Conservation (phyloP, 1,140 invertebrate genomes). For the Zaprionus africanus region DNA sequence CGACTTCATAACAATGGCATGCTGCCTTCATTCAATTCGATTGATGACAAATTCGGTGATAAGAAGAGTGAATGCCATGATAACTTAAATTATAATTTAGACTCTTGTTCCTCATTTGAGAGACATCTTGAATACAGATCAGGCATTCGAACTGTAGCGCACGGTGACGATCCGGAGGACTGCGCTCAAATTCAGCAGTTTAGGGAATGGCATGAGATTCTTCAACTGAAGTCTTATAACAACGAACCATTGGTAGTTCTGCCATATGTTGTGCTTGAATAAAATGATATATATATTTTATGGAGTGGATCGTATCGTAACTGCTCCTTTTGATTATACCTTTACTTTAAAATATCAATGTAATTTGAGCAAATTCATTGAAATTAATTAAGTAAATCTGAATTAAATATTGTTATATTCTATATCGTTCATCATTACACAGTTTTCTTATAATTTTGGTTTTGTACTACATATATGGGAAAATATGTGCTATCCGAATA, state of each 20-base stretch:
- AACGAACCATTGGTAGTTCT: conserved; percentile 92
- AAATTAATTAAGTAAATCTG: conserved; percentile 10
- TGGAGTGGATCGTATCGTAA: neutral
- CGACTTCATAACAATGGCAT: conserved; percentile 62
- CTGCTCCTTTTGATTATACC: neutral
- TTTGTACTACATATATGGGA: conserved; percentile 33
- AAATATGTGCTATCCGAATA: conserved; percentile 27
- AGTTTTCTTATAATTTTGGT: conserved; percentile 17
- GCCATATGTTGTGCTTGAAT: conserved; percentile 96
- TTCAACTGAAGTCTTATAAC: conserved; percentile 89
- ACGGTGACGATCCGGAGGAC: neutral
- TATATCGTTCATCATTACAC: conserved; percentile 40
- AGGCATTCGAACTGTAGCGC: conserved; percentile 51
- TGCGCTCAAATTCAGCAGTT: conserved; percentile 85
- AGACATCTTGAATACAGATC: conserved; percentile 52
- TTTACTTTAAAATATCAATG: neutral
- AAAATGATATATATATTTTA: conserved; percentile 35
- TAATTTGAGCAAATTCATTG: neutral
- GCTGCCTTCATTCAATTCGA: conserved; percentile 70
- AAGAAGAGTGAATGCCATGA: conserved; percentile 52
- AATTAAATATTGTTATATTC: conserved; percentile 47
- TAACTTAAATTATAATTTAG: conserved; percentile 55
- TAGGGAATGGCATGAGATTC: conserved; percentile 92
- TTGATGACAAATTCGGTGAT: conserved; percentile 62
- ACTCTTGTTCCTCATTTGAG: conserved; percentile 6